These are phyloP conservation scores for Polydrusus cervinus DNA, from an alignment of 2,888 invertebrate species.

Conservation along the genomic window DNA sequence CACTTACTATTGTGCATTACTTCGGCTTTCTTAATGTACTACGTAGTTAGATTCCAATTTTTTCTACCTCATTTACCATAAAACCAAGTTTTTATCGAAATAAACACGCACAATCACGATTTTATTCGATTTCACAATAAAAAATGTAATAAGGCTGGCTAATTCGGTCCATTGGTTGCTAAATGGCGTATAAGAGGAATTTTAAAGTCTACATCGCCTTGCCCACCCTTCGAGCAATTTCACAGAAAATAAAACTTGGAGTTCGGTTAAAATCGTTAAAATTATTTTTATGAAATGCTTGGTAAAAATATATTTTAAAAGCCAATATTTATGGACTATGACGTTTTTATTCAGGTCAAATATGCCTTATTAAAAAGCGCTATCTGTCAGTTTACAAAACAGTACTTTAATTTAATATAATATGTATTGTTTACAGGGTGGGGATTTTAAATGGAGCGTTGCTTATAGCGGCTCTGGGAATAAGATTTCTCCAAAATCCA, in stretches of 20 bases:
- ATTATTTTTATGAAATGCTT: conserved; percentile 29
- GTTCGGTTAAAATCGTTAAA: conserved; percentile 37
- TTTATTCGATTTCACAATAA: conserved; percentile 46
- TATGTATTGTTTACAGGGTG: too few relatives aligned
- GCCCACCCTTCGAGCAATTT: conserved; percentile 37
- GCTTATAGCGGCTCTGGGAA: too few relatives aligned
- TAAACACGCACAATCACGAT: conserved; percentile 41
- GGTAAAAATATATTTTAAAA: too few relatives aligned
- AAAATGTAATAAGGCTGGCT: conserved; percentile 34
- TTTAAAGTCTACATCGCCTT: conserved; percentile 51
- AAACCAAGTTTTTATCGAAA: conserved; percentile 34
- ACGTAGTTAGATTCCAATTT: conserved; percentile 1
- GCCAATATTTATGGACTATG: too few relatives aligned
- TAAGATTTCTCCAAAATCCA: too few relatives aligned
- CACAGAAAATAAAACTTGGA: conserved; percentile 46
- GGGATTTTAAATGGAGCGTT: too few relatives aligned
- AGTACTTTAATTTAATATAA: too few relatives aligned
- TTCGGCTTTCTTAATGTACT: background rate
- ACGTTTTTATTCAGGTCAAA: too few relatives aligned
- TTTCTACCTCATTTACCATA: conserved; percentile 45
- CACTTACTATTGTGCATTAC: too few relatives aligned
- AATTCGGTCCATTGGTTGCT: conserved; percentile 43
- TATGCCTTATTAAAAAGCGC: too few relatives aligned
- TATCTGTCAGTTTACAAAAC: too few relatives aligned
- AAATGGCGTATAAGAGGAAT: conserved; percentile 51